Conservation (phyloP, 2,888 invertebrate species). For the Keiferia lycopersicella region DNA sequence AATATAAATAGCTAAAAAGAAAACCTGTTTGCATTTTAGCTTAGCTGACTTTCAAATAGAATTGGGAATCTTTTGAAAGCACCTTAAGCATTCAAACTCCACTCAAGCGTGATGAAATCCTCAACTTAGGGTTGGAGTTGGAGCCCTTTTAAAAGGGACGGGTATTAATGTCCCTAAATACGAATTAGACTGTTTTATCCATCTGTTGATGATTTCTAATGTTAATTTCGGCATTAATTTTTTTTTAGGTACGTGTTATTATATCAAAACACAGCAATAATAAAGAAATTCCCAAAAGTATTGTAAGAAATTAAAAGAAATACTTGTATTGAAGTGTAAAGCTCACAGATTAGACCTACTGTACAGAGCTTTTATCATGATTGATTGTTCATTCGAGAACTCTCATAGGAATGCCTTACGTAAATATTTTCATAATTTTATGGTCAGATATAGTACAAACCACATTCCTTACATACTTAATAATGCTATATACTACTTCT, state of each 20-base stretch:
- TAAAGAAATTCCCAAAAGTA: too few relatives aligned
- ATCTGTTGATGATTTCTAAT: neutral
- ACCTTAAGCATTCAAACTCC: constrained; percentile 8
- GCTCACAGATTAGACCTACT: too few relatives aligned
- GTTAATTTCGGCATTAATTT: neutral
- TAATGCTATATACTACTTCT: neutral
- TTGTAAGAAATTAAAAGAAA: neutral
- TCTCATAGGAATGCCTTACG: too few relatives aligned
- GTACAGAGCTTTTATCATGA: too few relatives aligned
- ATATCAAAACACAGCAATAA: too few relatives aligned
- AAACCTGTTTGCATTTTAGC: constrained; percentile 8
- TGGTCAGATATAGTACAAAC: too few relatives aligned
- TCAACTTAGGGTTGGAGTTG: constrained; percentile 8
- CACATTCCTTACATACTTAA: neutral
- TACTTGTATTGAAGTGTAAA: neutral
- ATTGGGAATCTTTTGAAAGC: neutral
- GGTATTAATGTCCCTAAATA: constrained; percentile 6
- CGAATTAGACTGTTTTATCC: constrained; percentile 5
- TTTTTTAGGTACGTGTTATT: too few relatives aligned
- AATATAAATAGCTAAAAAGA: neutral
- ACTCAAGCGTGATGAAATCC: constrained; percentile 9
- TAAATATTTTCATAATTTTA: too few relatives aligned
- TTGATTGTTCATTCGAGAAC: too few relatives aligned
- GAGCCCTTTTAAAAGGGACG: constrained; percentile 4
- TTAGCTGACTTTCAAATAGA: constrained; percentile 9